Base-by-base conservation (phyloP, 1,140 invertebrate species). In the Liolophura sinensis region DNA sequence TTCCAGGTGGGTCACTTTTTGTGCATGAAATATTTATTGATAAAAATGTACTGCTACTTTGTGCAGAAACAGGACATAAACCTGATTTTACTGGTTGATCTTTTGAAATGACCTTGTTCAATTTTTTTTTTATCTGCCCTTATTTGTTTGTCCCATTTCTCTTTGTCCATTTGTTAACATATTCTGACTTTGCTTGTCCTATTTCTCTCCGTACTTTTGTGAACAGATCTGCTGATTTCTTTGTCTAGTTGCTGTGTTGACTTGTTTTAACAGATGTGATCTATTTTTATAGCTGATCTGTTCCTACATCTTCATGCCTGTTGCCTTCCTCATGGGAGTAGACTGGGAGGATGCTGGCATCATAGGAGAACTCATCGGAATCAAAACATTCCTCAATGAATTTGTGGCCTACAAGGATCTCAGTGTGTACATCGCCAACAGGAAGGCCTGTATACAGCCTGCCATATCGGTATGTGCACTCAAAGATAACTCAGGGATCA, bases 381-480 rank as follows among this genome's bases (percentile, higher is more conserved):
- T 78, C 20, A 78, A 78, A 60, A 78, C 75, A 15, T 67, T 78
- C 24, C 57, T 77, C 48, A 80, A 77, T 59, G 78, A 80, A 61
- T 67, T 80, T 58, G 71, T 78, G 14, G 78, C 74, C 20, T 80
- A 77, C 54, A 60, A 76, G 51, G 57, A 73, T 54, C 67, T 78
- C 15, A 67, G 71, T 0, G 48, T 68, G 24, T 69, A 64, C 52
- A 73, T 73, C 48, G 61, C 60, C 25, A 59, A 64, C 11, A 51
- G 62, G 20, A 54, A 54, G 24, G 52, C 31, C 3, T 40, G 31
- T 9, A 40, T 40, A 40, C 31, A 40, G 31, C 31, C 31, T 3
- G 31, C 27, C 18, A 47, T 71, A 49, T 64, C 69, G 50, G 69
- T 71, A 54, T 64, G 60, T 51, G 6, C 48, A 25, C 11, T 22